Evolutionary conservation across 2,888 invertebrate genomes (phyloP), one percentile per base, ranked within the genome.

Genomic region (Polia nebulosa): DNA sequence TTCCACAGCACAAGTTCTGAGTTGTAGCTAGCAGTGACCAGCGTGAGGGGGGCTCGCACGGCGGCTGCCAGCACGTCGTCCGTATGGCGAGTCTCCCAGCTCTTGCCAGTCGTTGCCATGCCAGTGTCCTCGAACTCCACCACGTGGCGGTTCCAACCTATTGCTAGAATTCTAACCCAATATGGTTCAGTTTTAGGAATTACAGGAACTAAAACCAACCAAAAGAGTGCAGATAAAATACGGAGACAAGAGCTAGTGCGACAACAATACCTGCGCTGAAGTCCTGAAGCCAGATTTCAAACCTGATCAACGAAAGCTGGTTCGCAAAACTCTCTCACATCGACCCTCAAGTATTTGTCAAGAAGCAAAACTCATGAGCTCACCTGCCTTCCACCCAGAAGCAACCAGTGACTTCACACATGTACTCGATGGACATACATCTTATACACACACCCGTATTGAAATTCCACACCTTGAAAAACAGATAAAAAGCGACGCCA

Each of bases 1-100:
- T 97, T 97, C 98, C 98, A 98, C 78, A 98, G 96, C 29, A 98
- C 94, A 56, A 98, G 95, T 90, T 98, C 98, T 0, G 98, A 98
- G 82, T 97, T 97, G 90, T 97, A 97, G 15, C 97, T 97, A 76
- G 96, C 96, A 2, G 98, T 98, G 47, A 97, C 98, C 34, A 98
- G 91, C 22, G 97, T 96, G 86, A 97, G 96, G 0, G 98, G 97
- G 25, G 96, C 80, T 76, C 97, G 96, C 1, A 96, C 96, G 47
- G 97, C 97, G 1, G 97, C 97, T 36, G 97, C 97, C 57, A 97
- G 96, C 77, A 98, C 97, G 89, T 98, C 97, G 82, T 98, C 98
- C 0, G 96, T 93, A 91, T 98, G 98, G 25, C 97, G 96, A 52
- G 94, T 95, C 83, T 96, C 96, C 98, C 98, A 98, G 64, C 96